Base-by-base conservation (phyloP, 1,140 invertebrate species). In the Drosophila mayri region DNA sequence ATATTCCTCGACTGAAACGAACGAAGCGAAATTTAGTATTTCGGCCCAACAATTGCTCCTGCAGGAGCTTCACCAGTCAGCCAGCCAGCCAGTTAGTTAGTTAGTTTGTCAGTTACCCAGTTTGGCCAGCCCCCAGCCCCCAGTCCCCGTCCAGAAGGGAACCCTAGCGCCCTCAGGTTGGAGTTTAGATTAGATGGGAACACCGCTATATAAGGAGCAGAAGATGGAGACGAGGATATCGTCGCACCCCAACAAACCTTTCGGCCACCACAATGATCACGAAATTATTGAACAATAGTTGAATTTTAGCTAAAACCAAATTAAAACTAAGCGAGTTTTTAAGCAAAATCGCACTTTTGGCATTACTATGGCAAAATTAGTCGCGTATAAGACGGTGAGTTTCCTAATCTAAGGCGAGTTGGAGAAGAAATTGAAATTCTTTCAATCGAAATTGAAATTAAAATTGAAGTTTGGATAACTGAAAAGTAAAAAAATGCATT, bases 251-350 rank as follows among this genome's bases (percentile, higher is more conserved):
- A 73, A 64, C 90, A 90, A 86, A 91, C 68, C 63, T 85, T 91
- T 91, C 82, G 90, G 85, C 81, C 75, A 78, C 60, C 60, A 72
- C 63, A 75, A 72, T 64, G 74, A 64, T 70, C 77, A 75, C 49
- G 68, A 83, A 91, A 90, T 82, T 82, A 72, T 87, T 76, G 73
- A 77, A 91, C 90, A 91, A 91, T 91, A 91, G 90, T 76, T 77
- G 71, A 91, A 91, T 91, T 91, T 90, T 87, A 90, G 90, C 85
- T 91, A 86, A 86, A 82, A 76, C 72, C 60, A 81, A 90, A 90
- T 84, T 74, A 35, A 83, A 81, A 84, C 65, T 73, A 82, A 66
- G 58, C 57, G 65, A 75, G 76, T 44, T 66, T 88, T 80, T 80
- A 77, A 71, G 59, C 63, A 58, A 79, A 83, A 84, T 71, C 79